Evolutionary conservation across 2,797 vertebrate genomes (phyloP).

Genomic region (Chanos chanos): DNA sequence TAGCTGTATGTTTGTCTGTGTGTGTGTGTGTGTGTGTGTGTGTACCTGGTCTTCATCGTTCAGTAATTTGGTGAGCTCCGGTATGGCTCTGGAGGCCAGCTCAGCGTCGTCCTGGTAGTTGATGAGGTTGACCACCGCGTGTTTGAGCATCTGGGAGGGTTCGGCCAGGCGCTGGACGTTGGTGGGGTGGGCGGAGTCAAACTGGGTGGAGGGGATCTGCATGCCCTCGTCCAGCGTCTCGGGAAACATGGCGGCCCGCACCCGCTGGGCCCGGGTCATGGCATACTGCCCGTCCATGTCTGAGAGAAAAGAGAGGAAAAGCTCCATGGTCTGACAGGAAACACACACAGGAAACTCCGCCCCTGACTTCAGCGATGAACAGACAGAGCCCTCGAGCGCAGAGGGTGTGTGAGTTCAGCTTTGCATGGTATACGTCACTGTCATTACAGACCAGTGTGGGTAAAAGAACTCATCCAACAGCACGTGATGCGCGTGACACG

Average conservation of each 20-base stretch:
- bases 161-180: slow-evolving; percentile 96
- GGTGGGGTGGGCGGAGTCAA: slow-evolving; percentile 91
- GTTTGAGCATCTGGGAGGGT: slow-evolving; percentile 98
- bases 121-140: slow-evolving; percentile 97
- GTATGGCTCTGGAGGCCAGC: slow-evolving; percentile 95
- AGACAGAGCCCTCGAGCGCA: no score
- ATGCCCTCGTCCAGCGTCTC: slow-evolving; percentile 96
- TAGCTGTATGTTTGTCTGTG: neutral
- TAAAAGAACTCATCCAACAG: no score
- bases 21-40: neutral
- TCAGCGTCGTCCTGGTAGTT: slow-evolving; percentile 99
- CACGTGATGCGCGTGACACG: no score
- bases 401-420: no score
- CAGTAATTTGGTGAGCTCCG: slow-evolving; percentile 95
- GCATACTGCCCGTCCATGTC: slow-evolving; percentile 95
- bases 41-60: slow-evolving; percentile 96
- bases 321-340: slow-evolving; percentile 41
- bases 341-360: slow-evolving; percentile 29
- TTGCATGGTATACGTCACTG: no score
- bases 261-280: slow-evolving; percentile 96
- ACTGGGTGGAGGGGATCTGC: slow-evolving; percentile 92
- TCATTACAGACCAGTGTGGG: no score
- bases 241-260: slow-evolving; percentile 97
- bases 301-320: slow-evolving; percentile 59
- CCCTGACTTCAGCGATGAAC: no score